phyloP scores from a whole-genome alignment of 2,888 invertebrate species.

The Agonopterix subpropinquella region DNA sequence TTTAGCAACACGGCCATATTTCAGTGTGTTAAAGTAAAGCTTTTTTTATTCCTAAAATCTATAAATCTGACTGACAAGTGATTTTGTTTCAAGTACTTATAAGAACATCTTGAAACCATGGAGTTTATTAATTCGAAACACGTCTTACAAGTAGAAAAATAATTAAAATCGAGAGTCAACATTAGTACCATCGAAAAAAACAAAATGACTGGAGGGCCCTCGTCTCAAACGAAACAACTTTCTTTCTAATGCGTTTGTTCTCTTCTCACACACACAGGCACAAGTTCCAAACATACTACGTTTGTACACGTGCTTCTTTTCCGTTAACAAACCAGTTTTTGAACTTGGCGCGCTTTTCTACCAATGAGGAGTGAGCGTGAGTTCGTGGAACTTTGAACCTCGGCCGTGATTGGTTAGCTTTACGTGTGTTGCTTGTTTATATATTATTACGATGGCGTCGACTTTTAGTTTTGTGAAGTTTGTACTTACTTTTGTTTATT shows the following conservation, averaged over 20 bases:
- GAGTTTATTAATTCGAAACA: background rate
- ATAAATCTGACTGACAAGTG: too few relatives aligned
- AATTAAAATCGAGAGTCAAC: background rate
- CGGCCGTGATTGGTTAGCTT: constrained; percentile 40
- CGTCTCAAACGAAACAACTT: constrained; percentile 19
- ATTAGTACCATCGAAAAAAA: constrained; percentile 7
- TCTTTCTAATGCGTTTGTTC: constrained; percentile 9
- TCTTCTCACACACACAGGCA: constrained; percentile 4
- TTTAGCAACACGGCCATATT: too few relatives aligned
- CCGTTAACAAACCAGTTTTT: constrained; percentile 41
- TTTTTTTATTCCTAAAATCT: too few relatives aligned
- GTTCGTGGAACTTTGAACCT: constrained; percentile 65
- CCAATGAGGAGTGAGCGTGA: constrained; percentile 39
- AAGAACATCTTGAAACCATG: background rate
- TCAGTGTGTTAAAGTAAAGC: too few relatives aligned
- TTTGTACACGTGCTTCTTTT: constrained; percentile 30
- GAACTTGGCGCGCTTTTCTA: constrained; percentile 46
- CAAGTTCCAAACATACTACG: background rate
- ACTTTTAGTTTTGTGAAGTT: constrained; percentile 3
- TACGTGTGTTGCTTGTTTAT: too few relatives aligned
- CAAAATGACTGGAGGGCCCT: constrained; percentile 8
- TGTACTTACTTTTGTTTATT: background rate
- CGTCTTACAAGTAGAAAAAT: background rate
- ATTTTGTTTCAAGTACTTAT: too few relatives aligned
- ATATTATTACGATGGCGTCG: background rate